These are phyloP conservation scores for Xerus rutilus DNA, from an alignment of 2,797 vertebrate species.

Conservation along the genomic window DNA sequence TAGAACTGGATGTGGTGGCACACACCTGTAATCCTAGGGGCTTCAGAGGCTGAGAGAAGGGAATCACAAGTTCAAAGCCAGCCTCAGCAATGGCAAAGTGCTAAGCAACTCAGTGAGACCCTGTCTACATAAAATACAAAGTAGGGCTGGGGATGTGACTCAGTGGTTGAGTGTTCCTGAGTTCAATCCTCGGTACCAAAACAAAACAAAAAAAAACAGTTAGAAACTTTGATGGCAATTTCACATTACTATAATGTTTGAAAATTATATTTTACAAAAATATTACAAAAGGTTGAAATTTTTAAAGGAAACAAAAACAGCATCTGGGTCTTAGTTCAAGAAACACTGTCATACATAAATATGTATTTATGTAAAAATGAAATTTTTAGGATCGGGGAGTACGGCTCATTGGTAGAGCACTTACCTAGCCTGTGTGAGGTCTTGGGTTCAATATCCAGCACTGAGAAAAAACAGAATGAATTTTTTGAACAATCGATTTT, in stretches of 20 bases:
- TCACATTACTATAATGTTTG: neutral
- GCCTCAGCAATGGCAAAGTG: too few relatives aligned
- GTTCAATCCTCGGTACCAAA: too few relatives aligned
- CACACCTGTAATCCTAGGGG: too few relatives aligned
- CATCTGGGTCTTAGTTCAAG: neutral
- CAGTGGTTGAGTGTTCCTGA: too few relatives aligned
- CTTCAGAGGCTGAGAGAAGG: too few relatives aligned
- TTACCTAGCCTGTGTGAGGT: neutral
- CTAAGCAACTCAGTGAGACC: too few relatives aligned
- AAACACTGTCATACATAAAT: neutral
- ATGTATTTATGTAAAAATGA: constrained; percentile 31
- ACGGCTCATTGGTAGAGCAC: neutral
- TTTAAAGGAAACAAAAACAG: neutral
- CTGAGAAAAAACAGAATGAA: neutral
- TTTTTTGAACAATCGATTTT: constrained; percentile 27
- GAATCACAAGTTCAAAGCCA: too few relatives aligned
- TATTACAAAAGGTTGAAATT: neutral
- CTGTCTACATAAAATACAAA: too few relatives aligned
- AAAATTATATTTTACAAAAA: constrained; percentile 41
- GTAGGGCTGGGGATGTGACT: too few relatives aligned
- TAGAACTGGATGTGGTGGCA: too few relatives aligned
- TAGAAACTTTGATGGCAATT: constrained; percentile 35
- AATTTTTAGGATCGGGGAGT: neutral
- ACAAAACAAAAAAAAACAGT: neutral
- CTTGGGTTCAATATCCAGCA: neutral